These are phyloP conservation scores for Schizopygopsis pylzovi DNA, from an alignment of 2,797 vertebrate genomes.

Conservation along the genomic window DNA sequence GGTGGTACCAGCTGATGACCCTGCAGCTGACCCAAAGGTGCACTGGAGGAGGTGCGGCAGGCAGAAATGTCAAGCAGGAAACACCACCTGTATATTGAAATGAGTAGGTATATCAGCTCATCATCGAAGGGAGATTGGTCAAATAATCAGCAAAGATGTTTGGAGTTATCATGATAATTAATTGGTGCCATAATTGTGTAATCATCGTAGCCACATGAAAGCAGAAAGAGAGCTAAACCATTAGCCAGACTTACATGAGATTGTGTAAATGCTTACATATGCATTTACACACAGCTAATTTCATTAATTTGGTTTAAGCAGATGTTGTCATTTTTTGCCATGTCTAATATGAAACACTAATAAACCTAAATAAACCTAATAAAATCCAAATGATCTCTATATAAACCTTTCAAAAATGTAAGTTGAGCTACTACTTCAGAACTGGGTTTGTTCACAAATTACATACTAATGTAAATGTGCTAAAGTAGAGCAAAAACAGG, in stretches of 20 bases:
- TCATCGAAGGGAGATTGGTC: slow-evolving; percentile 27
- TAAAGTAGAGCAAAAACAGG: neutral
- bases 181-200: slow-evolving; percentile 12
- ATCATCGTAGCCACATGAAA: slow-evolving; percentile 15
- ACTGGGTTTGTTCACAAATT: too few relatives aligned
- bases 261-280: slow-evolving; percentile 2
- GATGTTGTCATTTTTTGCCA: neutral
- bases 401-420: neutral
- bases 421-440: too few relatives aligned
- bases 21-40: too few relatives aligned
- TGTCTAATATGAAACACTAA: neutral
- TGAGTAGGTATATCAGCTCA: slow-evolving; percentile 8
- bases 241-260: slow-evolving; percentile 8
- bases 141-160: slow-evolving; percentile 37
- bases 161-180: slow-evolving; percentile 35
- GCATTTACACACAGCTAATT: neutral
- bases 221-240: slow-evolving; percentile 8
- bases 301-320: neutral
- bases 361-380: neutral
- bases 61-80: too few relatives aligned
- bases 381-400: neutral
- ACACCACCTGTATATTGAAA: too few relatives aligned
- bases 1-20: too few relatives aligned
- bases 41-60: too few relatives aligned
- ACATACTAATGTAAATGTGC: too few relatives aligned